Evolutionary conservation across 2,113 vertebrate genomes (phyloP), one percentile per base, ranked within the genome.

Genomic region (Mastomys natalensis): DNA sequence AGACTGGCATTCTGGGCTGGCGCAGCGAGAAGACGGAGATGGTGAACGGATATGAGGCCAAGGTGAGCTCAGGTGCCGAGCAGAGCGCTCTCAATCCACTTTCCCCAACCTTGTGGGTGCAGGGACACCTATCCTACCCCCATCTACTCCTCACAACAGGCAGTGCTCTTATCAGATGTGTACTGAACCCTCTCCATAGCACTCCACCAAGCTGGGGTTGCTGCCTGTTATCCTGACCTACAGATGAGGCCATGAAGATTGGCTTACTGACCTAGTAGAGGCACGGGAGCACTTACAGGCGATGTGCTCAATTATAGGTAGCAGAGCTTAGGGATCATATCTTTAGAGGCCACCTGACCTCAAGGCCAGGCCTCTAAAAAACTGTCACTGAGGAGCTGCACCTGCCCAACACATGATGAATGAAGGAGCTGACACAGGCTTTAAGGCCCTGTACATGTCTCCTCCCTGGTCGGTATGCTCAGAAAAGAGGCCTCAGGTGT

Each of bases 1-100:
- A 99, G 98, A 99, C 99, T 0, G 99, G 99, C 45, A 99, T 99
- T 96, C 98, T 99, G 98, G 99, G 99, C 97, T 99, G 99, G 99
- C 99, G 99, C 90, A 99, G 99, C 0, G 99, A 99, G 99, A 99
- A 99, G 99, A 99, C 99, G 0, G 99, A 99, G 98, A 98, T 98
- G 96, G 99, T 99, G 98, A 99, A 99, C 2, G 99, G 99, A 90
- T 99, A 99, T 0, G 99, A 99, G 98, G 98, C 99, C 95, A 99
- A 99, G 99, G 99, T 99, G 97, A 99, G 85, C 84, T 81, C 55
- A 5, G 94, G 7, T 19, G 34, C 72, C 2, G 34, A 66, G 68
- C 12, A 1, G 19, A 64, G 84, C 22, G 7, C 29, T 62, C 51
- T 64, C 40, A 16, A n/a, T 40, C 48, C 1, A 29, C 43, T 74